phyloP scores from a whole-genome alignment of 2,888 invertebrate genomes.

The Drosophila ezoana region DNA sequence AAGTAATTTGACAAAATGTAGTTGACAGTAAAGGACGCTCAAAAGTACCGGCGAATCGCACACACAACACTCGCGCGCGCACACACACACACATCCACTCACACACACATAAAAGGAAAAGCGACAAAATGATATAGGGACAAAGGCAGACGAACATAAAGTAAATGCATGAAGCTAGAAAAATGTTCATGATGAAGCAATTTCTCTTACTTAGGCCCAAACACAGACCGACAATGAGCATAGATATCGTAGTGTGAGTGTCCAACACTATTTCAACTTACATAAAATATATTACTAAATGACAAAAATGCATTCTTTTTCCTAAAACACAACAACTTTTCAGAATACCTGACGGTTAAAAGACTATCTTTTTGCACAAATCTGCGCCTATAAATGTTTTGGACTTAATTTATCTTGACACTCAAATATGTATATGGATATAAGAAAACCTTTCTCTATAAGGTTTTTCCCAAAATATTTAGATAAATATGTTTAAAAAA shows the following conservation, averaged over 20 bases:
- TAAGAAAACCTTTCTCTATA: too few relatives aligned
- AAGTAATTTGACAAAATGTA: constrained; percentile 82
- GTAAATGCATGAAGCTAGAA: constrained; percentile 51
- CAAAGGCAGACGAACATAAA: constrained; percentile 46
- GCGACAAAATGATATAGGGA: constrained; percentile 53
- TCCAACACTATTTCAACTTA: constrained; percentile 4
- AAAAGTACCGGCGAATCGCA: constrained; percentile 52
- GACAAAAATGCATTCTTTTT: constrained; percentile 23
- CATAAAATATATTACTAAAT: constrained; percentile 19
- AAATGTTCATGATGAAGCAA: constrained; percentile 65
- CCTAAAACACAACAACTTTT: constrained; percentile 1
- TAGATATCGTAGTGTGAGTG: constrained; percentile 10
- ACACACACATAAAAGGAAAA: constrained; percentile 40
- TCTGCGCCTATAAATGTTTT: not conserved
- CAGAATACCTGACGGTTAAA: too few relatives aligned
- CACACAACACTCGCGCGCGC: constrained; percentile 8
- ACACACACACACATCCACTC: constrained; percentile 36
- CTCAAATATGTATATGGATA: too few relatives aligned
- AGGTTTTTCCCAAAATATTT: too few relatives aligned
- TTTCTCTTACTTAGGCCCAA: constrained; percentile 70
- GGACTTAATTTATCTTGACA: not conserved
- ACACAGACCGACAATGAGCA: constrained; percentile 28
- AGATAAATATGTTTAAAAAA: too few relatives aligned
- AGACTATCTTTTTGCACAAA: not conserved
- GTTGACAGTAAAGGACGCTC: constrained; percentile 77